A percentile compares a stretch with the other conserved stretches of the same genome.
phyloP scores from a whole-genome alignment of 2,888 invertebrate genomes.

The Deroplatys truncata region DNA sequence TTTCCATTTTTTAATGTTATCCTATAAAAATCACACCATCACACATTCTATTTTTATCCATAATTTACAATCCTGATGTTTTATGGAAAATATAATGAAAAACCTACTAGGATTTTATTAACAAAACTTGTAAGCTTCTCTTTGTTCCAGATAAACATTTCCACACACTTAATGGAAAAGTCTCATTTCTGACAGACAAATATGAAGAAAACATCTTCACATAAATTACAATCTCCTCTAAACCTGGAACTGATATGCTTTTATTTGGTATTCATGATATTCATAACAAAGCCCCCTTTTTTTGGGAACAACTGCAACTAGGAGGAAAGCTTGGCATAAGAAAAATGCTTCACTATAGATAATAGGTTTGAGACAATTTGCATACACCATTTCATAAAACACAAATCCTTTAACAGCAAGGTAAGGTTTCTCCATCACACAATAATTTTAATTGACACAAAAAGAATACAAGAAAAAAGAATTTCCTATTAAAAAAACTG shows the following conservation, averaged over 20 bases:
- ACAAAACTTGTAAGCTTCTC: neutral
- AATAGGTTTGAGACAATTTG: neutral
- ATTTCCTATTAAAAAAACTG: too few species aligned
- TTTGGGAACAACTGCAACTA: neutral
- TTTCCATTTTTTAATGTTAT: neutral
- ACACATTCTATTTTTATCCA: neutral
- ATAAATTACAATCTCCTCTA: neutral
- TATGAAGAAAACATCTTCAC: neutral
- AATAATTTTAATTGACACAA: neutral
- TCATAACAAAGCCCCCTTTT: neutral
- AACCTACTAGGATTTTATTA: neutral
- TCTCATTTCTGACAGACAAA: neutral
- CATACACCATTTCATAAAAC: neutral
- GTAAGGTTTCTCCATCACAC: neutral
- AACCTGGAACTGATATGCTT: conserved; percentile 15
- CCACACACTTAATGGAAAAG: neutral
- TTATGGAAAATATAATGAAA: neutral
- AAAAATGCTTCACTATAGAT: neutral
- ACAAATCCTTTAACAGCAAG: neutral
- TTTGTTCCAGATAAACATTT: neutral
- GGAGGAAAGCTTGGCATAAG: neutral
- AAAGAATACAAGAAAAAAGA: neutral
- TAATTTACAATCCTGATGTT: neutral
- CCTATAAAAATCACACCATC: neutral
- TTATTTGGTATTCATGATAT: neutral